Evolutionary conservation across 2,797 vertebrate genomes (phyloP).

Genomic region (Pogoniulus pusillus): DNA sequence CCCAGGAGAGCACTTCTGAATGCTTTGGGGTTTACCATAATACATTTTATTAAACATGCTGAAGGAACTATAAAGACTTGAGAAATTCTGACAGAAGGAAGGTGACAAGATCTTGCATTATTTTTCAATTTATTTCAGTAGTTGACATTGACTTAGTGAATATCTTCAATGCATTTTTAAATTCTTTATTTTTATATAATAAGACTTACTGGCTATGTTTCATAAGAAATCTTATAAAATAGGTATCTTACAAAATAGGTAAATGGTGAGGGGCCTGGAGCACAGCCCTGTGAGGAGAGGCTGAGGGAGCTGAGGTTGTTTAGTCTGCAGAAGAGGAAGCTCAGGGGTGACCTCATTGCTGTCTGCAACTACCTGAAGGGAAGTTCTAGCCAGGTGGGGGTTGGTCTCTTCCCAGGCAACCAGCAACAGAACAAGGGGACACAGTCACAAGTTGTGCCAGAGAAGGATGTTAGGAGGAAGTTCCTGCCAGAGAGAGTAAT

Average conservation of each 20-base stretch:
- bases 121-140: not conserved
- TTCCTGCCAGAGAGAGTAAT: too few species aligned
- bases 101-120: not conserved
- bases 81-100: not conserved
- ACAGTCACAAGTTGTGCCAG: too few species aligned
- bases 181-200: not conserved
- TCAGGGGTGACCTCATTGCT: too few species aligned
- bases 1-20: conserved; percentile 9
- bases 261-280: too few species aligned
- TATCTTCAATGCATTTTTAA: not conserved
- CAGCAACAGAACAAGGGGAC: too few species aligned
- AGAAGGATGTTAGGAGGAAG: too few species aligned
- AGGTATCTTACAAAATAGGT: not conserved
- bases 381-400: too few species aligned
- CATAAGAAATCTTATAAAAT: not conserved
- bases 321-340: too few species aligned
- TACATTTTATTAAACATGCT: conserved; percentile 18
- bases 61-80: not conserved
- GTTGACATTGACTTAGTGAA: not conserved
- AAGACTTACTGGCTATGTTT: not conserved
- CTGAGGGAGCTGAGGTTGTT: too few species aligned
- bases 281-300: too few species aligned
- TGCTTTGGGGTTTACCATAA: conserved; percentile 5
- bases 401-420: too few species aligned
- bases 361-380: too few species aligned